Base-by-base conservation (phyloP, 2,113 vertebrate species). In the Lota lota region DNA sequence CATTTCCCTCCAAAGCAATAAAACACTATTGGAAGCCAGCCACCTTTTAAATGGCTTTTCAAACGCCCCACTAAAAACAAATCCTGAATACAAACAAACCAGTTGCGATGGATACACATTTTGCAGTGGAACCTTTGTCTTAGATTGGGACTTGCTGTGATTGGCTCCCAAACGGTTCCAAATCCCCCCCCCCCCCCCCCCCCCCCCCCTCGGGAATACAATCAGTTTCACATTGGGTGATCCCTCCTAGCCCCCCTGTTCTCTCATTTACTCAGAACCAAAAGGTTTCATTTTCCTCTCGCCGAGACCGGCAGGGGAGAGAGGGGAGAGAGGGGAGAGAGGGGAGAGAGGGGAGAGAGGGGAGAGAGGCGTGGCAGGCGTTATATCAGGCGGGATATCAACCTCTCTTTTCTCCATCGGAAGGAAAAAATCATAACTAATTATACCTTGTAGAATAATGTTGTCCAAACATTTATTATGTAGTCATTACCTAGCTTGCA, bases 201-300 rank as follows among this genome's bases (percentile, higher is more conserved):
- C n/a, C n/a, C n/a, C n/a, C n/a, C n/a, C n/a, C n/a, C n/a, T n/a
- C 70, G 2, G 63, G 66, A 82, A 86, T 87, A 88, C 79, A 85
- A 80, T 85, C 78, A 69, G 67, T 65, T 65, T 68, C 75, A 68
- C 87, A 80, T 83, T 84, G 54, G 72, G 73, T 69, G 73, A 63
- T 80, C 83, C 47, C 61, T 68, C 75, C 78, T 83, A 84, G 87
- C 86, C 77, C 78, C 73, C 50, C 68, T 83, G 79, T 86, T 83
- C 87, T 86, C 81, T 69, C 71, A 72, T 69, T 84, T 70, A 66
- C 78, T 82, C 79, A 58, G 69, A 84, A 82, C 88, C 86, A 84
- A 82, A 89, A 86, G 67, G 82, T 87, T 90, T 90, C 85, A 86
- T 86, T 92, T 88, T 84, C 82, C 85, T 73, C 21, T 16, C 20